A percentile compares a stretch with the other conserved stretches of the same genome.
phyloP scores from a whole-genome alignment of 2,113 vertebrate genomes.

The Stigmatopora argus region DNA sequence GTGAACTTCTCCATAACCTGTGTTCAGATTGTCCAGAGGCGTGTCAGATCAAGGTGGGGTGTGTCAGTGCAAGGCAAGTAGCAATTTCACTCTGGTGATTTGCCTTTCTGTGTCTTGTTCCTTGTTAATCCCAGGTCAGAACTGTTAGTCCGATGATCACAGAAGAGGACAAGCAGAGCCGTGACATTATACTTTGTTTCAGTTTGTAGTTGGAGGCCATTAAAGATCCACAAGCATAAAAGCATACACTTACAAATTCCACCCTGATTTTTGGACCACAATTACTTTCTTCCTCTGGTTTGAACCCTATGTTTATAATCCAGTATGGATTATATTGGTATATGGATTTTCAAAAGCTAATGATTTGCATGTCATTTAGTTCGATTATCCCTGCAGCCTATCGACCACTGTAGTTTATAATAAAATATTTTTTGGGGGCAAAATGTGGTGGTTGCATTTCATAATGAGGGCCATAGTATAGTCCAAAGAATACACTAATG shows the following conservation, averaged over 20 bases:
- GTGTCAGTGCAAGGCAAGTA: slow-evolving; percentile 25
- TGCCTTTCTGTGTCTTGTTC: slow-evolving; percentile 25
- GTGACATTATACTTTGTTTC: slow-evolving; percentile 12
- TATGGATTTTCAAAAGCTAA: no score
- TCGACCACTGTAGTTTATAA: no score
- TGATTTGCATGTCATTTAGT: no score
- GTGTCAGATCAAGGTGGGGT: slow-evolving; percentile 39
- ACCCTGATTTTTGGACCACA: neutral
- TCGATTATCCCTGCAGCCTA: no score
- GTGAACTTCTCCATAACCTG: slow-evolving; percentile 53
- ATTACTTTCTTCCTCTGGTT: no score
- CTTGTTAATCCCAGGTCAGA: slow-evolving; percentile 47
- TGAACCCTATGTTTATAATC: no score
- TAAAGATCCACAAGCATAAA: slow-evolving; percentile 9
- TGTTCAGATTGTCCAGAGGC: slow-evolving; percentile 38
- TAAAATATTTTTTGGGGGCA: no score
- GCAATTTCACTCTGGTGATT: slow-evolving; percentile 20
- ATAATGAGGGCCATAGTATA: no score
- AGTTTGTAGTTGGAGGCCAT: slow-evolving; percentile 18
- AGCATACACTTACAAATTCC: neutral
- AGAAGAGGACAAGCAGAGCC: slow-evolving; percentile 25
- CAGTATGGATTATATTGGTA: no score
- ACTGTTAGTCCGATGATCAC: slow-evolving; percentile 45
- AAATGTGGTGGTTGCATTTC: no score
- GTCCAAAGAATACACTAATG: no score